Evolutionary conservation across 2,113 vertebrate genomes (phyloP), one percentile per base, ranked within the genome.

Genomic region (Petrocephalus microphthalmus): DNA sequence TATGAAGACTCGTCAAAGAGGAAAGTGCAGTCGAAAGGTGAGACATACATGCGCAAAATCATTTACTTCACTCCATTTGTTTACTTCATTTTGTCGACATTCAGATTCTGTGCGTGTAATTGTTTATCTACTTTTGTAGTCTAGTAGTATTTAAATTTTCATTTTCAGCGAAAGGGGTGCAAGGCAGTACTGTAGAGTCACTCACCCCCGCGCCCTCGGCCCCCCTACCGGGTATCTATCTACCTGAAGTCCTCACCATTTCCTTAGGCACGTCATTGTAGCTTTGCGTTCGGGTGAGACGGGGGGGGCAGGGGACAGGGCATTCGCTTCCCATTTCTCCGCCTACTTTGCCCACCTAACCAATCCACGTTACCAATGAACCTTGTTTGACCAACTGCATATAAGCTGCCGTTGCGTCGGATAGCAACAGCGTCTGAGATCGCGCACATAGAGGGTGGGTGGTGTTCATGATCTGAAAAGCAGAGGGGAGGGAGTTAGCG

Each of bases 231-330:
- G 83, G 74, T 83, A 89, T 87, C 93, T 83, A 89, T 87, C 93
- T 94, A 95, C 95, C 94, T 95, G 94, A 93, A 93, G 92, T 94
- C 94, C 93, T 93, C 90, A 94, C 93, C 94, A 94, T 95, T 95
- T 95, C 94, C 93, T 94, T 94, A 87, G 89, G 90, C 90, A 90
- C 92, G 93, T 95, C 95, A 94, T 92, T 94, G 92, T 92, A 92
- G 91, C 94, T 94, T 88, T 90, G 87, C 90, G 90, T 93, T 94
- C 91, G 89, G 93, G 92, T 89, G 90, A 90, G 89, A 89, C 90
- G 71, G 89, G 87, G 91, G 93, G 91, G 88, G 91, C 90, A 88
- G 86, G 92, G 90, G 91, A 93, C 92, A 92, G 90, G 92, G 91
- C 89, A 90, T 89, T 15, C 64, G 90, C 88, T 88, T 60, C 64